A percentile compares a stretch with the other conserved stretches of the same genome.
Evolutionary conservation across 2,888 invertebrate genomes (phyloP).

Genomic region (Oscheius onirici): DNA sequence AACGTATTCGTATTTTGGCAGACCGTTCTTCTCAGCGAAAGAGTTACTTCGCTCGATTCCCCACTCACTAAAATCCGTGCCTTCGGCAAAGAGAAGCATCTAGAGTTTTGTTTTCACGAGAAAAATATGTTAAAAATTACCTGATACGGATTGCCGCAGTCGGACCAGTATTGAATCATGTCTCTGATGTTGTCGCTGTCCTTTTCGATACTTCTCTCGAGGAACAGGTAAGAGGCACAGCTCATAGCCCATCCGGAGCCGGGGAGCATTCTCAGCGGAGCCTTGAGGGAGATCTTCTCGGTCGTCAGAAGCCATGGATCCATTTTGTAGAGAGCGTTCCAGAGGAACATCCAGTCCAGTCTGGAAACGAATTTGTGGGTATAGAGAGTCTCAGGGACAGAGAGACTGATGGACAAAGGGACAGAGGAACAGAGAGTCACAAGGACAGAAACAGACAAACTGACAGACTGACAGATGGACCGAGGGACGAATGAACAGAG

Average conservation of each 20-base stretch:
- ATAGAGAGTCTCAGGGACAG: too few species aligned
- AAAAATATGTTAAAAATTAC: too few species aligned
- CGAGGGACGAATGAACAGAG: too few species aligned
- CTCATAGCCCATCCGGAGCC: constrained; percentile 81
- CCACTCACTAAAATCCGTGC: constrained; percentile 82
- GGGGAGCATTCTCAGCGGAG: constrained; percentile 59
- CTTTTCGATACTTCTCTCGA: constrained; percentile 84
- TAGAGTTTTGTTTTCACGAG: constrained; percentile 72
- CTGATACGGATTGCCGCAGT: constrained; percentile 77
- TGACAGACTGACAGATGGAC: too few species aligned
- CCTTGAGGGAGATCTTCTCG: constrained; percentile 84
- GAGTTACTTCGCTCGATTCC: constrained; percentile 80
- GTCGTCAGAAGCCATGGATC: constrained; percentile 73
- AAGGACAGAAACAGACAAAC: too few species aligned
- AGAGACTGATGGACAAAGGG: too few species aligned
- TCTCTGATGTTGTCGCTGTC: constrained; percentile 80
- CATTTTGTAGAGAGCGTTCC: constrained; percentile 85
- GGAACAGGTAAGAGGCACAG: constrained; percentile 84
- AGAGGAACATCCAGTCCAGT: constrained; percentile 89
- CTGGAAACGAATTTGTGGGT: constrained; percentile 22
- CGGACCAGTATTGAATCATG: constrained; percentile 81
- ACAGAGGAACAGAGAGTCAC: too few species aligned
- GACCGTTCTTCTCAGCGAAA: constrained; percentile 77
- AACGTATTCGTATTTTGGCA: constrained; percentile 80
- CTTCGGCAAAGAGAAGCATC: constrained; percentile 85